Conservation (phyloP, 2,888 invertebrate genomes). For the Diplolepis rosae region DNA sequence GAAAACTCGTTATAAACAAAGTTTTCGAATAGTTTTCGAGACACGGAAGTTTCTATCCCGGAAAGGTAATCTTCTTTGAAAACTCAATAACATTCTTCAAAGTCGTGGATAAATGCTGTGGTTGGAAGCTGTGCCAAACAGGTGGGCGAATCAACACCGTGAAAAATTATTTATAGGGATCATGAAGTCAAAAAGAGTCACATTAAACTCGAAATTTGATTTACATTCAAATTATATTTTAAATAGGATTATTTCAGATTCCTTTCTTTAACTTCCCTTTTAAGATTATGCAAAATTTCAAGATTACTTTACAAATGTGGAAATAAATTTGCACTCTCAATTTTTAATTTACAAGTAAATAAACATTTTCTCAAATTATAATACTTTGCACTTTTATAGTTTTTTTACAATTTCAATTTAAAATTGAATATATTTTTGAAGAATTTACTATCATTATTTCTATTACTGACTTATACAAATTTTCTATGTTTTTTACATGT, state of each 20-base stretch:
- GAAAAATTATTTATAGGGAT: constrained; percentile 14
- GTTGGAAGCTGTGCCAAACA: constrained; percentile 21
- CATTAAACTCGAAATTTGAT: not conserved
- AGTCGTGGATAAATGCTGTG: constrained; percentile 22
- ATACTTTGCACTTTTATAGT: no score
- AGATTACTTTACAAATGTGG: no score
- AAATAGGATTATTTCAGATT: no score
- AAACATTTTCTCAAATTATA: no score
- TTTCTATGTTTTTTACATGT: not conserved
- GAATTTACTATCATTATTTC: no score
- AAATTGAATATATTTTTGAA: no score
- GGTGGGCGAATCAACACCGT: constrained; percentile 28
- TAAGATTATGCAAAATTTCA: no score
- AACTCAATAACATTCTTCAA: constrained; percentile 23
- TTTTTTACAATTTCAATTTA: no score
- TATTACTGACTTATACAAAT: constrained; percentile 4
- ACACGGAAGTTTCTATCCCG: constrained; percentile 5
- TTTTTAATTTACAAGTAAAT: no score
- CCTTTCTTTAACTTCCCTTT: no score
- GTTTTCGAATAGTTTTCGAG: constrained; percentile 13
- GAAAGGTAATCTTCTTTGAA: constrained; percentile 8
- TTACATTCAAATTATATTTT: no score
- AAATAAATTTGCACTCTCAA: no score
- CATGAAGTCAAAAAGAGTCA: not conserved
- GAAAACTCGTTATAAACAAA: not conserved